Conservation (phyloP, 2,888 invertebrate genomes). For the Lasiommata megera region DNA sequence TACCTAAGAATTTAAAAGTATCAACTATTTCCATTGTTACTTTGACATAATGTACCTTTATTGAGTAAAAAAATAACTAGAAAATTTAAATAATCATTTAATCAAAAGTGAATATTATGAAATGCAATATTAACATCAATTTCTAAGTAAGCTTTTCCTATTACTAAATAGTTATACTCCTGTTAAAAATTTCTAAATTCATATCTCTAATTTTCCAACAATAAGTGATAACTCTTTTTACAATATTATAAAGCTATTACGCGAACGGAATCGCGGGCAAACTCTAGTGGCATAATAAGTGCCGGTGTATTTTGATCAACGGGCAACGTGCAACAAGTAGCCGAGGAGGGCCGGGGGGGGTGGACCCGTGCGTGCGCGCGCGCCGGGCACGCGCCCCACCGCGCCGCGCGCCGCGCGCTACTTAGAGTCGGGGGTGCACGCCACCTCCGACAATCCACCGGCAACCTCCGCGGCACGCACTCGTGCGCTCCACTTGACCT, state of each 20-base stretch:
- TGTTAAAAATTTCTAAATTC: no score
- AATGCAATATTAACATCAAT: no score
- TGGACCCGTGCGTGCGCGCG: constrained; percentile 61
- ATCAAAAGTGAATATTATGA: no score
- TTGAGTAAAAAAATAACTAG: no score
- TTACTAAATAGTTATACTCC: no score
- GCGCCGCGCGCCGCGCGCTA: constrained; percentile 55
- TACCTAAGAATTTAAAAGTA: no score
- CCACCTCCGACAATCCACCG: constrained; percentile 80
- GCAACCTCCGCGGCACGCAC: constrained; percentile 76
- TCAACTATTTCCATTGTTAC: no score
- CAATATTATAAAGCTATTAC: neutral
- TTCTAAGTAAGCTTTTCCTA: no score
- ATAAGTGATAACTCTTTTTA: no score
- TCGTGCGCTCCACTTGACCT: constrained; percentile 62
- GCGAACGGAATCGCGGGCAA: neutral
- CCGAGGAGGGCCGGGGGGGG: constrained; percentile 50
- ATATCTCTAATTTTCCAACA: no score
- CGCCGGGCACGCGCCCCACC: constrained; percentile 73
- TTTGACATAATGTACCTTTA: no score
- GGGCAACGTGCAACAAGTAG: constrained; percentile 72
- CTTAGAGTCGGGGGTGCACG: constrained; percentile 84
- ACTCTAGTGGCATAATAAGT: constrained; percentile 67
- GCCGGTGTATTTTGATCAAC: constrained; percentile 75
- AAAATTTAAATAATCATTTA: no score